Evolutionary conservation across 2,888 invertebrate genomes (phyloP).

Genomic region (Brenthis ino): DNA sequence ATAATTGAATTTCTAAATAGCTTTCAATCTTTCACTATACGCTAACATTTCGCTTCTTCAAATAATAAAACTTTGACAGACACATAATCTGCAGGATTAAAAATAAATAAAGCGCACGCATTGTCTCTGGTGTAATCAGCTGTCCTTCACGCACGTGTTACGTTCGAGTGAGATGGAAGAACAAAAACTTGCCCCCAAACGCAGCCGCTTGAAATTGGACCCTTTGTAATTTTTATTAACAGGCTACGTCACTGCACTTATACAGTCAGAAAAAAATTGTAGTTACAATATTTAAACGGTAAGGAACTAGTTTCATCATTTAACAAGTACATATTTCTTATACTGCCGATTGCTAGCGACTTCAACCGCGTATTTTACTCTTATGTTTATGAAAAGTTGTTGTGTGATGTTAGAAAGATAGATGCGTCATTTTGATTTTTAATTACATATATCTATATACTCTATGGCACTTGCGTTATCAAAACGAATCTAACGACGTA

Average conservation of each 20-base stretch:
- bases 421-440: too few relatives aligned
- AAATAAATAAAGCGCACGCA: slow-evolving; percentile 37
- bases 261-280: slow-evolving; percentile 5
- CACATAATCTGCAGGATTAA: slow-evolving; percentile 41
- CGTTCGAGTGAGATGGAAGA: slow-evolving; percentile 27
- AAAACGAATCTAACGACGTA: too few relatives aligned
- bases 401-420: too few relatives aligned
- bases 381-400: too few relatives aligned
- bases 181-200: slow-evolving; percentile 33
- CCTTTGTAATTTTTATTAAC: slow-evolving; percentile 37
- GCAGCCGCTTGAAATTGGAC: slow-evolving; percentile 36
- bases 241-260: slow-evolving; percentile 21
- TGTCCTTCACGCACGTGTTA: slow-evolving; percentile 33
- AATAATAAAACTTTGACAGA: slow-evolving; percentile 34
- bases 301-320: too few relatives aligned
- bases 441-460: too few relatives aligned
- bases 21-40: not conserved
- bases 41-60: slow-evolving; percentile 6
- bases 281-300: not conserved
- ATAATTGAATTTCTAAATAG: slow-evolving; percentile 4
- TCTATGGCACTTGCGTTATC: too few relatives aligned
- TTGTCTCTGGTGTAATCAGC: slow-evolving; percentile 37
- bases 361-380: too few relatives aligned
- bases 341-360: too few relatives aligned
- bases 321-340: too few relatives aligned